Percentiles rank a stretch among this genome's conserved stretches.
Conservation (phyloP, 1,140 invertebrate genomes). For the Planococcus citri region DNA sequence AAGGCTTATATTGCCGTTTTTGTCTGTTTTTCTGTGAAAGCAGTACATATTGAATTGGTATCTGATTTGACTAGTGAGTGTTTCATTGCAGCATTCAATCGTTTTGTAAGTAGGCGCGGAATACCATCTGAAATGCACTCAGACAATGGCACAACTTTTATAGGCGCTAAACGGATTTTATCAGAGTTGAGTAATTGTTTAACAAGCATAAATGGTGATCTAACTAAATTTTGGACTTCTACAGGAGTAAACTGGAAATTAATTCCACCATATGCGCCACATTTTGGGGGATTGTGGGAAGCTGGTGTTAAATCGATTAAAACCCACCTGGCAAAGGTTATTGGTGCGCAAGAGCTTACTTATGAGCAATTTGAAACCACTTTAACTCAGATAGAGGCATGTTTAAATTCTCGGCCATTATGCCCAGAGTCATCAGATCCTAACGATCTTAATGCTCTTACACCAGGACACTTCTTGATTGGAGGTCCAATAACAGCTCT, state of each 20-base stretch:
- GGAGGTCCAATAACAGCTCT: too few species aligned
- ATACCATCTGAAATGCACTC: constrained; percentile 28
- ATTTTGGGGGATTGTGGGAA: constrained; percentile 32
- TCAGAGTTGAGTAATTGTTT: constrained; percentile 20
- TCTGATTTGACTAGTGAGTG: constrained; percentile 28
- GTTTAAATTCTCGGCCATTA: constrained; percentile 30
- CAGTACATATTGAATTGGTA: constrained; percentile 33
- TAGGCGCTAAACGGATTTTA: constrained; percentile 29
- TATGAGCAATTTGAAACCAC: constrained; percentile 32
- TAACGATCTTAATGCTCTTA: constrained; percentile 24
- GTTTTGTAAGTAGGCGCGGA: constrained; percentile 31
- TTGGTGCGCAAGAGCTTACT: constrained; percentile 22
- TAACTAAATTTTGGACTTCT: too few species aligned
- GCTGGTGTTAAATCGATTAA: constrained; percentile 31
- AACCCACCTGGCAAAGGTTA: constrained; percentile 28
- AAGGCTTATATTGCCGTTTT: too few species aligned
- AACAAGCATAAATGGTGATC: background rate
- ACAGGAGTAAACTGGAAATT: constrained; percentile 29
- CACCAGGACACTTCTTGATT: constrained; percentile 4
- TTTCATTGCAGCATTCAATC: constrained; percentile 30
- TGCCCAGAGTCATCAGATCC: constrained; percentile 27
- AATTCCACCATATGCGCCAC: constrained; percentile 29
- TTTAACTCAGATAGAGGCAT: constrained; percentile 29
- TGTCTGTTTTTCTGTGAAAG: constrained; percentile 31
- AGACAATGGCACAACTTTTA: constrained; percentile 34